Base-by-base conservation (phyloP, 2,888 invertebrate genomes). In the Tetragnatha montana region DNA sequence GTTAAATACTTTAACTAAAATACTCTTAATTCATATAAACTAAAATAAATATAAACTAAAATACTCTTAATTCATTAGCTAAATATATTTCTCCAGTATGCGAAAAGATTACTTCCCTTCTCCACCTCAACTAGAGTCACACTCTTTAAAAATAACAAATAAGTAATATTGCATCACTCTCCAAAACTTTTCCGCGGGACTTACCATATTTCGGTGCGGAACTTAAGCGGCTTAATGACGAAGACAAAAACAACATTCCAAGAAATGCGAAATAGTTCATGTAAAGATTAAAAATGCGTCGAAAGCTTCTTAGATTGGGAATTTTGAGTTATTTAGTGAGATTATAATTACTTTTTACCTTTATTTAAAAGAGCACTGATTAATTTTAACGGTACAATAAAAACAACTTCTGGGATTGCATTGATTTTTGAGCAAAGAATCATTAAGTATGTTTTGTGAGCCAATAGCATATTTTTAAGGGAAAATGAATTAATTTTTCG, bases 151-250 rank as follows among this genome's bases (percentile, higher is more conserved):
- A 60, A 12, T 60, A 60, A 60, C 60, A 10, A 60, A 60, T 60
- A 17, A 60, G 10, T 60, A 60, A 60, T 10, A 60, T 6, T 60
- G 60, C 60, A 60, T 60, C 12, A 6, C 10, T 17, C 17, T 60
- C 60, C 10, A 17, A 17, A 60, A 10, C 14, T 60, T 60, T 60
- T 10, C 8, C 17, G 17, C 12, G 60, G 60, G 6, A 60, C 60
- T 60, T 60, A 60, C 10, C 60, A 60, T 60, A 60, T 17, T 60
- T 60, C 10, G 12, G 17, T 17, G 60, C 60, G 60, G 71, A 69
- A 82, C 51, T 73, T 82, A 82, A 82, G 73, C 82, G 82, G 82
- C 82, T 82, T 82, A 82, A 60, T 51, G 51, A 78, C 19, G 21
- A 79, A 51, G 60, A 78, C n/a, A 22, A 49, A 21, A 22, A 50